Conservation (phyloP, 2,888 invertebrate species). For the Dichetophora obliterata region DNA sequence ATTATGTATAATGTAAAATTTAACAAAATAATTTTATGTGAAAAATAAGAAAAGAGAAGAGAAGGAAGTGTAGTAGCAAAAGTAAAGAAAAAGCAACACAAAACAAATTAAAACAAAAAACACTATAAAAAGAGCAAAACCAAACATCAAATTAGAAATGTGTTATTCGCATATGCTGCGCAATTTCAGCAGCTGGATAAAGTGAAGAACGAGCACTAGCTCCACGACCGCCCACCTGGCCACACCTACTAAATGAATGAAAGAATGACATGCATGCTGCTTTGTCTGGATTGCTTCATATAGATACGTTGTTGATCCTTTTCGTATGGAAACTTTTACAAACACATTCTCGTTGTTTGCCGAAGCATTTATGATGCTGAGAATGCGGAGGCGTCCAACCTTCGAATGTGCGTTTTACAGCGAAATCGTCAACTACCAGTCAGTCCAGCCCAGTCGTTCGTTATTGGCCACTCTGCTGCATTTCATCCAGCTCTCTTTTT, state of each 20-base stretch:
- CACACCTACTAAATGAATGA: neutral
- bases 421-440: neutral
- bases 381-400: constrained; percentile 63
- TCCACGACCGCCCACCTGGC: neutral
- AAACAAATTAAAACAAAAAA: constrained; percentile 49
- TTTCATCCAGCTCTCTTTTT: neutral
- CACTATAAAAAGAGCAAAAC: constrained; percentile 62
- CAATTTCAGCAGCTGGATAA: constrained; percentile 4
- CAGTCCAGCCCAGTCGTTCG: neutral
- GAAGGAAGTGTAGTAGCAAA: constrained; percentile 62
- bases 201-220: neutral
- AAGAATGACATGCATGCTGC: neutral
- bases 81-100: constrained; percentile 51
- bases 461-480: neutral
- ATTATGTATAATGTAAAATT: constrained; percentile 64
- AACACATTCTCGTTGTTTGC: constrained; percentile 54
- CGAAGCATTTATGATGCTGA: constrained; percentile 66
- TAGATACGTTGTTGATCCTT: neutral
- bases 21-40: constrained; percentile 35
- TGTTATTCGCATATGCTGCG: constrained; percentile 38
- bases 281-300: neutral
- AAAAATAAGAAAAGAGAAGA: constrained; percentile 45
- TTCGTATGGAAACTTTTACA: neutral
- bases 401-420: constrained; percentile 41
- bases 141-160: constrained; percentile 61